These are phyloP conservation scores for Hylia prasina DNA, from an alignment of 2,113 vertebrate species.

Conservation along the genomic window DNA sequence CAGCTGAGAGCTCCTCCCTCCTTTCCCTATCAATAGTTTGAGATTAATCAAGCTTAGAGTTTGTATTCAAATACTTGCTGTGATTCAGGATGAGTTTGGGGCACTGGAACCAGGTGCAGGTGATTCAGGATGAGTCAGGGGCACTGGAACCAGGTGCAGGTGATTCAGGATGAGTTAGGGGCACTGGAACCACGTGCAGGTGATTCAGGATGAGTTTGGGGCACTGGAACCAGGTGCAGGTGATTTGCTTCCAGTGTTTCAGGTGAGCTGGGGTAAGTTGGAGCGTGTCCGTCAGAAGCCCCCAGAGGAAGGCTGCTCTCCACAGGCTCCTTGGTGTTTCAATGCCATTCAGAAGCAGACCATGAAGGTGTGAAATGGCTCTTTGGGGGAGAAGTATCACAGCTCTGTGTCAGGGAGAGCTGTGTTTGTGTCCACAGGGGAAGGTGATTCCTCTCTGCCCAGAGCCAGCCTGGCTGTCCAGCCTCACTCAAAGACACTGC, in stretches of 20 bases:
- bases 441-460: fast-evolving
- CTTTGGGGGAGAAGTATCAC: background rate
- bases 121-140: background rate
- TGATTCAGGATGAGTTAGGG: background rate
- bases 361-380: background rate
- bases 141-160: background rate
- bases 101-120: background rate
- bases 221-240: background rate
- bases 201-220: background rate
- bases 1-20: background rate
- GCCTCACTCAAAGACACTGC: background rate
- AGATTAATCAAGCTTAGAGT: background rate
- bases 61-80: background rate
- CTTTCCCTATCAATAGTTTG: background rate
- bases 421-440: background rate
- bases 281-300: background rate
- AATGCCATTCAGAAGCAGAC: background rate
- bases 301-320: background rate
- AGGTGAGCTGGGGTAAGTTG: background rate
- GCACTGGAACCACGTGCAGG: background rate
- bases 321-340: background rate
- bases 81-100: background rate
- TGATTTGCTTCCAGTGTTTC: background rate
- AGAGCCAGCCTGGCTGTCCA: background rate
- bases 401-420: background rate